Evolutionary conservation across 2,888 invertebrate species (phyloP).

Genomic region (Pedicia rivosa): DNA sequence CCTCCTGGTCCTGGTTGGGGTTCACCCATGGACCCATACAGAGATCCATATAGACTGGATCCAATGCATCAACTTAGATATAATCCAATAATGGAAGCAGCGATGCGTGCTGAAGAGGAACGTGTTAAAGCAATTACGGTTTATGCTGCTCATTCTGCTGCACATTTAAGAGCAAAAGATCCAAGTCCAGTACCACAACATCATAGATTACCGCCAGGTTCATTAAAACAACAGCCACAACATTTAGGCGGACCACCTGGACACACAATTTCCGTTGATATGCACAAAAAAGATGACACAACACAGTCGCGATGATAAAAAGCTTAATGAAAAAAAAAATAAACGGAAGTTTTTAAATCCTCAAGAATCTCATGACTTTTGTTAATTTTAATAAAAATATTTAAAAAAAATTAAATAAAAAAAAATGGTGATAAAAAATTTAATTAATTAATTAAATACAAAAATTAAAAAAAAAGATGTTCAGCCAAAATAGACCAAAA

Average conservation of each 20-base stretch:
- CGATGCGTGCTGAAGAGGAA: conserved; percentile 61
- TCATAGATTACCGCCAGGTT: conserved; percentile 23
- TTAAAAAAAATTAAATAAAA: no score
- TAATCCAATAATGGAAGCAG: conserved; percentile 65
- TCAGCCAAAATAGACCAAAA: no score
- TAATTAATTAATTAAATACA: no score
- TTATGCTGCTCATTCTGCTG: conserved; percentile 36
- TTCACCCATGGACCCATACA: conserved; percentile 41
- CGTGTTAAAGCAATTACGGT: conserved; percentile 59
- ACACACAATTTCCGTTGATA: conserved; percentile 16
- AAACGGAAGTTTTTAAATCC: no score
- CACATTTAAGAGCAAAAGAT: conserved; percentile 30
- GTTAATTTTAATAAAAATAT: no score
- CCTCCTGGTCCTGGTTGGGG: conserved; percentile 38
- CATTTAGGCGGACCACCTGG: conserved; percentile 8
- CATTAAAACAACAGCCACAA: conserved; percentile 10
- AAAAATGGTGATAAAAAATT: no score
- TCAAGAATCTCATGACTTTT: no score
- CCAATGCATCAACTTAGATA: conserved; percentile 50
- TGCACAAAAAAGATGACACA: conserved; percentile 20
- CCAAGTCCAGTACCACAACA: conserved; percentile 31
- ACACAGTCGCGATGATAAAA: conserved; percentile 19
- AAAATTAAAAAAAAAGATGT: no score
- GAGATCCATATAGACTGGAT: conserved; percentile 48
- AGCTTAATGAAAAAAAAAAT: conserved; percentile 9